Evolutionary conservation across 1,140 invertebrate species (phyloP).

Genomic region (Luehdorfia chinensis): DNA sequence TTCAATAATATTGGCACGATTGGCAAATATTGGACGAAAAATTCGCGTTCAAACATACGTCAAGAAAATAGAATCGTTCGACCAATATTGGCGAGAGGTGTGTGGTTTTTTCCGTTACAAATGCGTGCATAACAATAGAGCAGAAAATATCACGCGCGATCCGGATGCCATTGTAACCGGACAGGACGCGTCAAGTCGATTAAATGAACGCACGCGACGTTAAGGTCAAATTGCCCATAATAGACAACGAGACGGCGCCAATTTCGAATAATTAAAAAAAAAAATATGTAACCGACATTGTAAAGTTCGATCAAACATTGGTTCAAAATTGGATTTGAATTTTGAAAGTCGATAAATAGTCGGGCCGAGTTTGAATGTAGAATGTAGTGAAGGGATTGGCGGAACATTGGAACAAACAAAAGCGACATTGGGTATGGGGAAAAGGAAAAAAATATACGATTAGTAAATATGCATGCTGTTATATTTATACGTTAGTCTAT

Average conservation of each 20-base stretch:
- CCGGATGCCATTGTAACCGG: conserved; percentile 27
- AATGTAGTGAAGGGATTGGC: no score
- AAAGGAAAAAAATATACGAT: conserved; percentile 11
- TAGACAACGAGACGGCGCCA: conserved; percentile 47
- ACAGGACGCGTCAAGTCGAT: conserved; percentile 60
- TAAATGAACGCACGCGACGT: conserved; percentile 27
- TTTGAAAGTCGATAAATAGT: no score
- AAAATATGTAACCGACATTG: no score
- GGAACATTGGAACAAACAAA: conserved; percentile 8
- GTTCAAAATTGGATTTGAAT: no score
- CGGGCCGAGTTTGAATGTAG: no score
- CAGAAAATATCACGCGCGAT: conserved; percentile 38
- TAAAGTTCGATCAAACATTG: no score
- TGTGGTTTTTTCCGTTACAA: conserved; percentile 20
- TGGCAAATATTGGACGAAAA: no score
- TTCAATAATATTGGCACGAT: no score
- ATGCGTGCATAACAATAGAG: conserved; percentile 34
- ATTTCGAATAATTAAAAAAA: no score
- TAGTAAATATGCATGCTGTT: conserved; percentile 15
- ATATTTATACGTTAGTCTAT: no score
- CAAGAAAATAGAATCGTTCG: not conserved
- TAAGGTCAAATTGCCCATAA: conserved; percentile 24
- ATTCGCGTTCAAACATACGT: no score
- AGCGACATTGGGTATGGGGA: conserved; percentile 1
- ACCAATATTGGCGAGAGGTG: conserved; percentile 1